Evolutionary conservation across 2,113 vertebrate genomes (phyloP).

Genomic region (Nyctereutes procyonoides): DNA sequence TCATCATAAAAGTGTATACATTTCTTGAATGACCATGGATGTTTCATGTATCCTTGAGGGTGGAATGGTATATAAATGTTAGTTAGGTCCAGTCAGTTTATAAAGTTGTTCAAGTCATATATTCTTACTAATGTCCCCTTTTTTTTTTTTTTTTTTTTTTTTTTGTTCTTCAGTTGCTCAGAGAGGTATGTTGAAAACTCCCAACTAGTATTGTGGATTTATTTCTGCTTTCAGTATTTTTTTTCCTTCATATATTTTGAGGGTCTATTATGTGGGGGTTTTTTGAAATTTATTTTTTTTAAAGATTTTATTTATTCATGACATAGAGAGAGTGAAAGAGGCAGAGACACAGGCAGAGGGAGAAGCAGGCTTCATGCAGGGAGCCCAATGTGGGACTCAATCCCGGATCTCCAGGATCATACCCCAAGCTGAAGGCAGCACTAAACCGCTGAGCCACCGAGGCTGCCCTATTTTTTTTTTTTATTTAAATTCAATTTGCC

Average conservation of each 20-base stretch:
- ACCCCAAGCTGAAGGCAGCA: too few relatives aligned
- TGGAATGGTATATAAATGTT: background rate
- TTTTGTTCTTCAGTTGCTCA: background rate
- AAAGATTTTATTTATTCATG: too few relatives aligned
- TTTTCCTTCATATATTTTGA: constrained; percentile 26
- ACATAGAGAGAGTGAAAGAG: too few relatives aligned
- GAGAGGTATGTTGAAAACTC: background rate
- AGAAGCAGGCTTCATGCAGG: too few relatives aligned
- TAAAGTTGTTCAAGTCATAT: background rate
- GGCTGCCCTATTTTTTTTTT: too few relatives aligned
- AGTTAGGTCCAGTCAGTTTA: background rate
- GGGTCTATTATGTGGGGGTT: background rate
- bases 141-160: background rate
- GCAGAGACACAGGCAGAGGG: too few relatives aligned
- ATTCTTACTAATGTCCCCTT: background rate
- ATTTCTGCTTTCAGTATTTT: background rate
- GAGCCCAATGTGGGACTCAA: too few relatives aligned
- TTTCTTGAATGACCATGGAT: constrained; percentile 11
- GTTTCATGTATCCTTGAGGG: background rate
- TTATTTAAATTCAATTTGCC: too few relatives aligned
- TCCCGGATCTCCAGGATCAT: too few relatives aligned
- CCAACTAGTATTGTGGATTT: background rate
- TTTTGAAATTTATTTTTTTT: too few relatives aligned
- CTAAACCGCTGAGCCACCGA: too few relatives aligned
- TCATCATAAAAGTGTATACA: background rate